A percentile compares a stretch with the other conserved stretches of the same genome.
These are phyloP conservation scores for Kryptolebias marmoratus DNA, from an alignment of 2,113 vertebrate species.

Conservation along the genomic window DNA sequence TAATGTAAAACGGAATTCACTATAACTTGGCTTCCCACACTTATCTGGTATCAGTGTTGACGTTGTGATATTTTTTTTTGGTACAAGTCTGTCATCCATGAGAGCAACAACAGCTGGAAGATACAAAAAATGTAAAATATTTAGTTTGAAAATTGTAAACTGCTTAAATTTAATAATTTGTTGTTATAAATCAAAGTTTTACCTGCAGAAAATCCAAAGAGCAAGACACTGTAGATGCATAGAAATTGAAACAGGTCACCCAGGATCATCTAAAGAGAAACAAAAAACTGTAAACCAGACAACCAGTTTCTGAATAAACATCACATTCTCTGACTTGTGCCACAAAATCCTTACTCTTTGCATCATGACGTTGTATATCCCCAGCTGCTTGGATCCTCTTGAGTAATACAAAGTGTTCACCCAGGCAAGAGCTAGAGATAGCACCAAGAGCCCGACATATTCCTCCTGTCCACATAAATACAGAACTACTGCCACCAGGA, in stretches of 20 bases:
- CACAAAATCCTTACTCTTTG: slow-evolving; percentile 81
- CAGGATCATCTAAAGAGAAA: slow-evolving; percentile 85
- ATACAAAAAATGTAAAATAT: background rate
- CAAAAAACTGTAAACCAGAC: background rate
- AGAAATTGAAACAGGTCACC: slow-evolving; percentile 75
- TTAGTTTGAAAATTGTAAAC: too few relatives aligned
- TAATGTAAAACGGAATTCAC: slow-evolving; percentile 84
- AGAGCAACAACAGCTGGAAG: slow-evolving; percentile 86
- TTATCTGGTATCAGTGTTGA: background rate
- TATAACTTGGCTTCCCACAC: slow-evolving; percentile 72
- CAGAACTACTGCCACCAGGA: slow-evolving; percentile 76
- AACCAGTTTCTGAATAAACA: background rate
- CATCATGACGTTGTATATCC: slow-evolving; percentile 91
- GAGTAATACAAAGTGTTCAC: slow-evolving; percentile 86
- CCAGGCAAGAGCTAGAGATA: slow-evolving; percentile 86
- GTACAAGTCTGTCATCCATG: slow-evolving; percentile 59
- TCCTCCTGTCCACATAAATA: slow-evolving; percentile 69
- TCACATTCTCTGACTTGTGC: background rate
- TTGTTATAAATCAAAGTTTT: slow-evolving; percentile 21
- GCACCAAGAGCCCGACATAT: slow-evolving; percentile 81
- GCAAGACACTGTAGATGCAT: too few relatives aligned
- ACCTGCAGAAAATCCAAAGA: slow-evolving; percentile 90
- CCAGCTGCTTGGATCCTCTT: slow-evolving; percentile 84
- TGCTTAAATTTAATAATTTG: too few relatives aligned
- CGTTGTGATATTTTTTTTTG: background rate